A percentile compares a stretch with the other conserved stretches of the same genome.
Evolutionary conservation across 2,797 vertebrate genomes (phyloP).

Genomic region (Hypotaenidia okinawae): DNA sequence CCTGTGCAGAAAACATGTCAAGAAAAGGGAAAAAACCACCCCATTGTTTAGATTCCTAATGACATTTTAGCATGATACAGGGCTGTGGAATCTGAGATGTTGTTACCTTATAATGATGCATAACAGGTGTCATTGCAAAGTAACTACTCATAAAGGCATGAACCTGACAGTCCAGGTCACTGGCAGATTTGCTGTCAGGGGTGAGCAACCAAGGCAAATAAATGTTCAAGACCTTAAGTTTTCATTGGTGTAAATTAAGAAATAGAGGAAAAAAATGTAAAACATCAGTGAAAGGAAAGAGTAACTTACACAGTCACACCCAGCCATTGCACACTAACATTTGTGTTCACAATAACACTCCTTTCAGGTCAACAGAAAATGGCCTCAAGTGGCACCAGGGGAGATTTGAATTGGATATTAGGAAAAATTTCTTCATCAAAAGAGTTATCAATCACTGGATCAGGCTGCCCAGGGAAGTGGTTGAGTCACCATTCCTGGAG

Average conservation of each 20-base stretch:
- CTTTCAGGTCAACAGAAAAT: not conserved
- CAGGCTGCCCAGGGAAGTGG: too few species aligned
- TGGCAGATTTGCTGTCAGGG: not conserved
- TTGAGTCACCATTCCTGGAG: too few species aligned
- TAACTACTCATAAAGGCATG: not conserved
- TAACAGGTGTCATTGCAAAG: not conserved
- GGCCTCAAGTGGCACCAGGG: too few species aligned
- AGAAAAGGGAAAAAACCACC: not conserved
- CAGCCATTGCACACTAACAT: not conserved
- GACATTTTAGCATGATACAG: not conserved
- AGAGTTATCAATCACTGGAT: too few species aligned
- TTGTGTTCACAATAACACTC: not conserved
- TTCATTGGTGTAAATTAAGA: not conserved
- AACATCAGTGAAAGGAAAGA: not conserved
- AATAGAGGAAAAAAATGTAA: not conserved
- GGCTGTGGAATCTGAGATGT: not conserved
- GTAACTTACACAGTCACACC: not conserved
- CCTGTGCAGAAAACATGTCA: slow-evolving; percentile 77
- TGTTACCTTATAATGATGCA: not conserved
- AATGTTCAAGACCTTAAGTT: not conserved
- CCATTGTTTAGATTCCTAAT: not conserved
- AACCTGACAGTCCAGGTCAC: not conserved
- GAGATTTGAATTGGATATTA: too few species aligned
- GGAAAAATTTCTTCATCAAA: too few species aligned
- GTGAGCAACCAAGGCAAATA: not conserved